Evolutionary conservation across 2,888 invertebrate genomes (phyloP).

Genomic region (Drosophila atroscutellata): DNA sequence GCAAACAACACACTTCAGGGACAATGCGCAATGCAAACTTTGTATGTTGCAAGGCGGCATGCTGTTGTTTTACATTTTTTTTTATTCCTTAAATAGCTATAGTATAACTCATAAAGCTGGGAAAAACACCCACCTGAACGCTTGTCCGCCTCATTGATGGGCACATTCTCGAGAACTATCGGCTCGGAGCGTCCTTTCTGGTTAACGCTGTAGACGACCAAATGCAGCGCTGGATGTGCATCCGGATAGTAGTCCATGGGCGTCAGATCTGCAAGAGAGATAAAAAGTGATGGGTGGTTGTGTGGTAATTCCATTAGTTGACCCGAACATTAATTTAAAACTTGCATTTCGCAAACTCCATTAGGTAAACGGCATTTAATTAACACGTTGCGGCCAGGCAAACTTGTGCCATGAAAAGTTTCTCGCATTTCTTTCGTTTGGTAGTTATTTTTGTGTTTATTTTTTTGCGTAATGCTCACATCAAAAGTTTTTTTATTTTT

Average conservation of each 20-base stretch:
- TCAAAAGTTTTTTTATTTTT: slow-evolving; percentile 71
- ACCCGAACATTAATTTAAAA: slow-evolving; percentile 74
- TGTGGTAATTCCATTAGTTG: slow-evolving; percentile 46
- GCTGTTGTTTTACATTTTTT: slow-evolving; percentile 5
- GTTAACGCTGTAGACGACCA: slow-evolving; percentile 93
- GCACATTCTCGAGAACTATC: slow-evolving; percentile 93
- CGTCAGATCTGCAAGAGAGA: slow-evolving; percentile 80
- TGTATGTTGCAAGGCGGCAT: slow-evolving; percentile 43
- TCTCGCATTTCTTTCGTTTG: slow-evolving; percentile 21
- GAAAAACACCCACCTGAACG: slow-evolving; percentile 88
- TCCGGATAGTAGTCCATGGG: slow-evolving; percentile 85
- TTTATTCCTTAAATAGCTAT: slow-evolving; percentile 8
- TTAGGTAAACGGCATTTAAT: slow-evolving; percentile 79
- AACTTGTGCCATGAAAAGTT: slow-evolving; percentile 70
- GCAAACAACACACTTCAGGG: slow-evolving; percentile 47
- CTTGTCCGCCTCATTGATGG: slow-evolving; percentile 94
- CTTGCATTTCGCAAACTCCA: slow-evolving; percentile 68
- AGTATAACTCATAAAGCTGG: slow-evolving; percentile 37
- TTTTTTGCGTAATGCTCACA: slow-evolving; percentile 56
- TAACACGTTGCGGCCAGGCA: slow-evolving; percentile 69
- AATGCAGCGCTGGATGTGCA: slow-evolving; percentile 88
- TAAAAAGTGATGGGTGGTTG: background rate
- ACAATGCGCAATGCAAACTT: slow-evolving; percentile 62
- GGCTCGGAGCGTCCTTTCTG: slow-evolving; percentile 94
- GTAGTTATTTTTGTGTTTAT: slow-evolving; percentile 10